Evolutionary conservation across 64 coral and sea anemone species (phyloP), one percentile per base, ranked within the genome.

Genomic region (Montipora sp.): DNA sequence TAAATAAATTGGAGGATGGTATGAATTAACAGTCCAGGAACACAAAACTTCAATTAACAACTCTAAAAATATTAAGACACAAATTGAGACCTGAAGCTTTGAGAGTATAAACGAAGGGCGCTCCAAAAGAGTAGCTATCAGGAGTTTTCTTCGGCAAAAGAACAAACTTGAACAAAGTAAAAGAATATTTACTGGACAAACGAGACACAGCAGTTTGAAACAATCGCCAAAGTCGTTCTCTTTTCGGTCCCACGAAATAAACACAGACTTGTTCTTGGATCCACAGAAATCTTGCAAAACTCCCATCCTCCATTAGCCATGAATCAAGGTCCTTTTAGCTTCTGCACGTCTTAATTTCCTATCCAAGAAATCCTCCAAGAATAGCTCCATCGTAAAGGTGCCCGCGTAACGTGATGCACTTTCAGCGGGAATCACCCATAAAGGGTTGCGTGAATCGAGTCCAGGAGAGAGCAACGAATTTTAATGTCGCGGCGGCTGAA

Each of bases 261-360:
- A 94, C 78, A 83, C 59, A 21, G 82, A 71, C 36, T 23, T 65
- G 75, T 98, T 96, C 14, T 91, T 50, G 8, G 49, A 24, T 44
- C 89, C 95, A 45, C 95, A 98, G 58, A 98, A 98, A 15, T 91
- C 83, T 15, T 94, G 49, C 5, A 96, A 78, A 87, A 77, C 72
- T 75, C 68, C 78, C 95, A 96, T 96, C 16, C 53, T 81, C 59
- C 55, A 48, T 8, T 63, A 5, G 2, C 21, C 21, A 77, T 47
- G 80, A 51, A 63, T 5, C 8, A 59, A 44, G 20, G 23, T 55
- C 68, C 5, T 69, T 36, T 2, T 36, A 36, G 36, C 36, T 36
- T 36, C 1, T 36, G 36, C 1, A 36, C 36, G 36, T 36, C 36
- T 36, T 36, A 36, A 36, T 36, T 36, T 36, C 36, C 36, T 36